Evolutionary conservation across 1,140 invertebrate species (phyloP).

Genomic region (Apis florea): DNA sequence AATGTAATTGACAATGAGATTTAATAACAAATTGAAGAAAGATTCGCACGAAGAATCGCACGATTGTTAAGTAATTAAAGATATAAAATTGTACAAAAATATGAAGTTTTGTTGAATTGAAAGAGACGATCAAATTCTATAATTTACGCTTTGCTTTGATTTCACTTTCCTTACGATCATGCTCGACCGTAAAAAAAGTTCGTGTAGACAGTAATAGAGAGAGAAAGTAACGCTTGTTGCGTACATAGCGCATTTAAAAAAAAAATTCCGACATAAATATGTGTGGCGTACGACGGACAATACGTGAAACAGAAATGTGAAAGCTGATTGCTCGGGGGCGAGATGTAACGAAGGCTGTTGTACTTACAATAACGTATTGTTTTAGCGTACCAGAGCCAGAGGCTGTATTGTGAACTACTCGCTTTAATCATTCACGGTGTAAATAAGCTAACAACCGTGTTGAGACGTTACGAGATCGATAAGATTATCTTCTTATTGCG

Average conservation of each 20-base stretch:
- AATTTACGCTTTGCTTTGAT: background rate
- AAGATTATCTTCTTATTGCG: background rate
- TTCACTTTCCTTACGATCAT: background rate
- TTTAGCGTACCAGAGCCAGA: background rate
- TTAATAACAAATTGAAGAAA: too few species aligned
- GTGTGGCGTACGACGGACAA: constrained; percentile 15
- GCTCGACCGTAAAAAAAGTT: background rate
- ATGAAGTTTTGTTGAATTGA: too few species aligned
- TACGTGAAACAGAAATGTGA: constrained; percentile 11
- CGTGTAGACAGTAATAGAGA: background rate
- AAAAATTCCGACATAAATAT: constrained; percentile 14
- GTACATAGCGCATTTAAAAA: background rate
- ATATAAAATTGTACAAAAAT: too few species aligned
- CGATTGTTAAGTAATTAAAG: too few species aligned
- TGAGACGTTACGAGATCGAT: background rate
- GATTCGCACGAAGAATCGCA: too few species aligned
- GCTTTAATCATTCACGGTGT: constrained; percentile 25
- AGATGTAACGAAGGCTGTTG: constrained; percentile 46
- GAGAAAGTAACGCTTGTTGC: background rate
- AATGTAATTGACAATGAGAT: too few species aligned
- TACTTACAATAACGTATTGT: constrained; percentile 28
- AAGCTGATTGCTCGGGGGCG: constrained; percentile 34
- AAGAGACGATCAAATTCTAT: too few species aligned
- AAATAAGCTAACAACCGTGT: constrained; percentile 31
- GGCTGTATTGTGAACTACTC: background rate